Evolutionary conservation across 2,113 vertebrate genomes (phyloP).

Genomic region (Anhinga anhinga): DNA sequence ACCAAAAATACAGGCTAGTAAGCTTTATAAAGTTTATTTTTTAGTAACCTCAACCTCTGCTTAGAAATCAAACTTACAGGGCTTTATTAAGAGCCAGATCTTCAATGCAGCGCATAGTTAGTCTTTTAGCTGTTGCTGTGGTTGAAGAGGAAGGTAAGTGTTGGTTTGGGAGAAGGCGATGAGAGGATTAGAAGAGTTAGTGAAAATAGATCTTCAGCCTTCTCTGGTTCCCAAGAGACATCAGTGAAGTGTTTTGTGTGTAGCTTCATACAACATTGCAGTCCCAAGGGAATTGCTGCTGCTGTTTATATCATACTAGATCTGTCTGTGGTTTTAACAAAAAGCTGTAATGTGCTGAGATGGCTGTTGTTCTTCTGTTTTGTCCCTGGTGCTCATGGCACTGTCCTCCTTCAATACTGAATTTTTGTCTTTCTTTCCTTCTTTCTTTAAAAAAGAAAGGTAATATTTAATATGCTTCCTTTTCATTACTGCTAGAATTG

Average conservation of each 20-base stretch:
- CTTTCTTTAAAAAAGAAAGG: not conserved
- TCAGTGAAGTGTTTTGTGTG: not conserved
- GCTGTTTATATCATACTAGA: not conserved
- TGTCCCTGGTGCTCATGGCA: not conserved
- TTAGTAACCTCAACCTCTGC: not conserved
- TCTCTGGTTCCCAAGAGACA: not conserved
- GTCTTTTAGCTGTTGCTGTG: not conserved
- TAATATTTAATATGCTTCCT: not conserved
- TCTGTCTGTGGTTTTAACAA: constrained; percentile 9
- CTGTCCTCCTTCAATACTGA: not conserved
- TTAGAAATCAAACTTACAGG: not conserved
- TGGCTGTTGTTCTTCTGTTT: not conserved
- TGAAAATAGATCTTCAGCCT: constrained; percentile 8
- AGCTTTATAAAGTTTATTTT: not conserved
- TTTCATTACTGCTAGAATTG: not conserved
- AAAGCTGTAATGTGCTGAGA: not conserved
- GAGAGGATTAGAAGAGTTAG: not conserved
- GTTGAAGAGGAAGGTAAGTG: constrained; percentile 13
- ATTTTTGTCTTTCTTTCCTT: not conserved
- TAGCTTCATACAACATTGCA: not conserved
- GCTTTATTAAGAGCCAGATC: not conserved
- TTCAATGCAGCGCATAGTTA: not conserved
- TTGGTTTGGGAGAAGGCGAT: not conserved
- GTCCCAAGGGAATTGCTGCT: constrained; percentile 4
- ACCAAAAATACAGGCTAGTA: not conserved